Base-by-base conservation (phyloP, 2,888 invertebrate genomes). In the Lepidocyrtoides sp. region DNA sequence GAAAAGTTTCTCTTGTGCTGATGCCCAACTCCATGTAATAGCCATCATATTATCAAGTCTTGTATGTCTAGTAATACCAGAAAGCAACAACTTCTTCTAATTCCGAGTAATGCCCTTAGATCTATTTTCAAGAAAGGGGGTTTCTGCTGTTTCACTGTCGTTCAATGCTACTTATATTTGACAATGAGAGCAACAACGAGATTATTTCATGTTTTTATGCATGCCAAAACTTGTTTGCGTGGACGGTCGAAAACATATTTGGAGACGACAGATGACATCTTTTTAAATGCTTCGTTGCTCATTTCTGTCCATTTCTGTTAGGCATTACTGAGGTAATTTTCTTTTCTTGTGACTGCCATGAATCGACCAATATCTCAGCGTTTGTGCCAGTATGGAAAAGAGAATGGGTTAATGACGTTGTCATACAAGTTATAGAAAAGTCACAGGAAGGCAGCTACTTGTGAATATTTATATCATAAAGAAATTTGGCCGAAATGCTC, bases 251-350 rank as follows among this genome's bases (percentile, higher is more conserved):
- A 12, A 86, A 41, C 77, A 86, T 86, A 72, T 86, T 86, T 86
- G 86, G 86, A 75, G 60, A 77, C 75, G 86, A 86, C 86, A 86
- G 86, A 86, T 77, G 86, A 60, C 86, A 86, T 86, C 75, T 48
- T 26, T 75, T 81, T 86, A 57, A 86, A 86, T 86, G 75, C 86
- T 77, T 86, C 57, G 77, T 75, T 86, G 86, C 86, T 72, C 82
- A 69, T 66, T 79, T 69, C 72, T 83, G 44, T 57, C 57, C 57
- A 69, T 72, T 89, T 89, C n/a, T 12, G 44, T 89, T 5, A 36
- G 44, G 41, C 66, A 51, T 82, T 82, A 20, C 63, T 14, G 29
- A 60, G 44, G 83, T 75, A 81, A 81, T 89, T 69, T 72, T 63
- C 63, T 69, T 60, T 57, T 23, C 51, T 88, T 88, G 14, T 14